These are phyloP conservation scores for Polietes domitor DNA, from an alignment of 2,888 invertebrate genomes.

Conservation along the genomic window DNA sequence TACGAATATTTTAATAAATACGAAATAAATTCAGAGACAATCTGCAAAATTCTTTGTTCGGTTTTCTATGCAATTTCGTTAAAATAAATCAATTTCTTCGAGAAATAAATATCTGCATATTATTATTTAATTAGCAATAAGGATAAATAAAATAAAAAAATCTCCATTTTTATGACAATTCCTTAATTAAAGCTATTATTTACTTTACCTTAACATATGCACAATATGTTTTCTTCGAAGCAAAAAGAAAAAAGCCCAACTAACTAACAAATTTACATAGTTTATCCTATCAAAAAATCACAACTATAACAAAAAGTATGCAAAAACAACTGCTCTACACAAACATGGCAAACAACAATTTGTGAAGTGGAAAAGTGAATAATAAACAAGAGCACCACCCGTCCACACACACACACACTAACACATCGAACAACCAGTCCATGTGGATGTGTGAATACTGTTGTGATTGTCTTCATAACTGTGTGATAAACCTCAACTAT, in stretches of 20 bases:
- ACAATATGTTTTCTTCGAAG: neutral
- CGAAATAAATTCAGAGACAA: too few relatives aligned
- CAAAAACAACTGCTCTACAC: neutral
- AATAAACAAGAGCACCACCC: slow-evolving; percentile 19
- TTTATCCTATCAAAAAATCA: neutral
- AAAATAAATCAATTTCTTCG: too few relatives aligned
- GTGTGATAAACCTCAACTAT: slow-evolving; percentile 37
- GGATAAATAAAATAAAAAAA: too few relatives aligned
- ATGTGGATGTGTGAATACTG: neutral
- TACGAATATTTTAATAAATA: too few relatives aligned
- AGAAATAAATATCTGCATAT: too few relatives aligned
- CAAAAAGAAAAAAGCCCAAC: too few relatives aligned
- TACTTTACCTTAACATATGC: slow-evolving; percentile 8
- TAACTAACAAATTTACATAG: neutral
- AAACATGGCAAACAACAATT: slow-evolving; percentile 34
- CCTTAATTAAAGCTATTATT: too few relatives aligned
- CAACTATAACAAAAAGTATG: neutral
- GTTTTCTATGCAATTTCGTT: too few relatives aligned
- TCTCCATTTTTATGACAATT: too few relatives aligned
- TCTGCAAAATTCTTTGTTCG: too few relatives aligned
- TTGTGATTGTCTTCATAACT: slow-evolving; percentile 20
- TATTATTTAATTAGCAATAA: too few relatives aligned
- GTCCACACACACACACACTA: neutral
- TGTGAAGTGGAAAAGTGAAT: slow-evolving; percentile 40
- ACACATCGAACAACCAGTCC: neutral